A percentile compares a stretch with the other conserved stretches of the same genome.
Evolutionary conservation across 2,797 vertebrate genomes (phyloP).

Genomic region (Echeneis naucrates): DNA sequence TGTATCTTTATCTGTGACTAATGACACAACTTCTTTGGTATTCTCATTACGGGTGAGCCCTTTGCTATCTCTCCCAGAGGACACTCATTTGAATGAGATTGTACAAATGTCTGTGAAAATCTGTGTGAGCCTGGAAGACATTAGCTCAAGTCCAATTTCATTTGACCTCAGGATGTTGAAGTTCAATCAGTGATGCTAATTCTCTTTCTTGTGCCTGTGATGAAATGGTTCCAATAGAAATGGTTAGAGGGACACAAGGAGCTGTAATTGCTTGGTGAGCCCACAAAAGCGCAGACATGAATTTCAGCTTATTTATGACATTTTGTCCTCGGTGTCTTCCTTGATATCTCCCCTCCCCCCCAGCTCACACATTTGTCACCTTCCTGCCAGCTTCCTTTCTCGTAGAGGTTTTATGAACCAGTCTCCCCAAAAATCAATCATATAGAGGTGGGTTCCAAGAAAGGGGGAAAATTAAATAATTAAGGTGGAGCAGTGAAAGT

Average conservation of each 20-base stretch:
- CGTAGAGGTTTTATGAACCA: slow-evolving; percentile 55
- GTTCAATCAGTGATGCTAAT: slow-evolving; percentile 43
- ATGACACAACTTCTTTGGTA: slow-evolving; percentile 62
- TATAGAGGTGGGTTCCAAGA: slow-evolving; percentile 55
- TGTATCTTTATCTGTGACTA: slow-evolving; percentile 77
- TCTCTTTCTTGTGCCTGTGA: slow-evolving; percentile 34
- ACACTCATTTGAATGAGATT: slow-evolving; percentile 50
- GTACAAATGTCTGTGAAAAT: slow-evolving; percentile 46
- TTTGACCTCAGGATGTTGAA: slow-evolving; percentile 43
- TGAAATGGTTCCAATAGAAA: slow-evolving; percentile 47
- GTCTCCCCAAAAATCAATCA: slow-evolving; percentile 69
- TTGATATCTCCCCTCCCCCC: slow-evolving; percentile 4
- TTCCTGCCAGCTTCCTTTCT: slow-evolving; percentile 28
- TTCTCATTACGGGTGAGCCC: slow-evolving; percentile 56
- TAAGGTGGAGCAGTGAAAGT: slow-evolving; percentile 57
- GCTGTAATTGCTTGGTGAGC: slow-evolving; percentile 35
- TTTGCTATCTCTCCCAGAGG: slow-evolving; percentile 48
- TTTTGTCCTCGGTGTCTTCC: neutral
- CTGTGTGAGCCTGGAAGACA: slow-evolving; percentile 21
- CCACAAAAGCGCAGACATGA: slow-evolving; percentile 15
- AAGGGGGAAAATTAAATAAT: slow-evolving; percentile 72
- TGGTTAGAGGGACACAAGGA: slow-evolving; percentile 15
- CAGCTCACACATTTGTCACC: slow-evolving; percentile 4
- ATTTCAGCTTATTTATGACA: slow-evolving; percentile 29
- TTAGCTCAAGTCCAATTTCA: slow-evolving; percentile 23